Evolutionary conservation across 2,113 vertebrate species (phyloP).

Genomic region (Emydocephalus ijimae): DNA sequence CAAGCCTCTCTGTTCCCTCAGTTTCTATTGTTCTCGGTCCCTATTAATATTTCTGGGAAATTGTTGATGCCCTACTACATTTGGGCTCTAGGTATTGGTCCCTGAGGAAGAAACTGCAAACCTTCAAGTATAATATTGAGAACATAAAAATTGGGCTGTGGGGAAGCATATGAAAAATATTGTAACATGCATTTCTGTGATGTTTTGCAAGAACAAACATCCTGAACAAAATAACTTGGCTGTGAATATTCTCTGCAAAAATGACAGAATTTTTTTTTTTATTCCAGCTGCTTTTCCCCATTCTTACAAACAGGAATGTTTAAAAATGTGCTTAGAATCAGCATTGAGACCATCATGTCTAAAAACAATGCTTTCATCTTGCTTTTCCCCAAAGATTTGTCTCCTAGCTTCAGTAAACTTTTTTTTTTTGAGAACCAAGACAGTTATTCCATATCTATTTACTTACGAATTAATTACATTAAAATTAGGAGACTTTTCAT

Average conservation of each 20-base stretch:
- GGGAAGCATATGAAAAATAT: not conserved
- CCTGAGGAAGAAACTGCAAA: not conserved
- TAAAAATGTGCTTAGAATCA: not conserved
- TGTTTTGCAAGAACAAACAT: not conserved
- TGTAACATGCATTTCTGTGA: not conserved
- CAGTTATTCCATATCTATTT: not conserved
- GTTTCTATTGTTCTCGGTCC: not conserved
- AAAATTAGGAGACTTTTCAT: not conserved
- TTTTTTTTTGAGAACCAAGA: not conserved
- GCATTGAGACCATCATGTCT: too few relatives aligned
- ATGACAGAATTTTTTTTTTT: not conserved
- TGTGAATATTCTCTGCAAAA: not conserved
- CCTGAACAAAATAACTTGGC: not conserved
- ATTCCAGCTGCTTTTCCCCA: not conserved
- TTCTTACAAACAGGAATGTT: not conserved
- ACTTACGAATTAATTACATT: not conserved
- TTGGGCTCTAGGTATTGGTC: not conserved
- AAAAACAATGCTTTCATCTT: too few relatives aligned
- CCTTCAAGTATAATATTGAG: not conserved
- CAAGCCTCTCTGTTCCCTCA: not conserved
- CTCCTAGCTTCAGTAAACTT: not conserved
- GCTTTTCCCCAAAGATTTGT: not conserved
- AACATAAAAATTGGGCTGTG: not conserved
- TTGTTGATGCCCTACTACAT: not conserved
- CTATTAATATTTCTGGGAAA: not conserved